Base-by-base conservation (phyloP, 2,888 invertebrate genomes). In the Cheilosia urbana region DNA sequence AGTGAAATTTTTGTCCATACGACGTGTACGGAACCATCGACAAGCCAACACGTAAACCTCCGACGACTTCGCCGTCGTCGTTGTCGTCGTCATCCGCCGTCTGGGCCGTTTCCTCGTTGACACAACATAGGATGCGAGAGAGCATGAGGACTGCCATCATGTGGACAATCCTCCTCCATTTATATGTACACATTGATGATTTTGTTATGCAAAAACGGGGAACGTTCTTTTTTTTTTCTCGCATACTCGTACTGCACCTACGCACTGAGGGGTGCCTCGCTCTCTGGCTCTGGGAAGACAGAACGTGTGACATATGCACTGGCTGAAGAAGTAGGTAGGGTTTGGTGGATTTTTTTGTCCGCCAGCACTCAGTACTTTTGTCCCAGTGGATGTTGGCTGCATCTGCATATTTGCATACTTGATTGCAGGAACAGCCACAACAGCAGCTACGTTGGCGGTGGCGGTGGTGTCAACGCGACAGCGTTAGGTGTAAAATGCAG, bases 371-470 rank as follows among this genome's bases (percentile, higher is more conserved):
- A 63, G 73, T 77, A 65, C 71, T 81, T 81, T 76, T 75, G 80
- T 81, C 76, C 81, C 81, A 81, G 37, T 76, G 85, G 85, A 85
- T 85, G 85, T 85, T 85, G 77, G 85, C 81, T 85, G 85, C 81
- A 85, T 85, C 85, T 77, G 81, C 81, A 85, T 85, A 85, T 85
- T 85, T 85, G 85, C 85, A 85, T 85, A 85, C 85, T 85, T 85
- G 81, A 85, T 85, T 85, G 85, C 85, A 77, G 76, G 76, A 81
- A 84, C 79, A 79, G 79, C 63, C 73, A 79, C 73, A 69, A 65
- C 66, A 73, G 34, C 21, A 51, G 45, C 30, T 42, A 49, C 17
- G 72, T 42, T 58, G 76, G 60, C 57, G 65, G 34, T 21, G 45
- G 30, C 27, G 77, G 71, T 76, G 76, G 63, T 68, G 63, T 69